These are phyloP conservation scores for Cinclus cinclus DNA, from an alignment of 2,113 vertebrate genomes.

Conservation along the genomic window DNA sequence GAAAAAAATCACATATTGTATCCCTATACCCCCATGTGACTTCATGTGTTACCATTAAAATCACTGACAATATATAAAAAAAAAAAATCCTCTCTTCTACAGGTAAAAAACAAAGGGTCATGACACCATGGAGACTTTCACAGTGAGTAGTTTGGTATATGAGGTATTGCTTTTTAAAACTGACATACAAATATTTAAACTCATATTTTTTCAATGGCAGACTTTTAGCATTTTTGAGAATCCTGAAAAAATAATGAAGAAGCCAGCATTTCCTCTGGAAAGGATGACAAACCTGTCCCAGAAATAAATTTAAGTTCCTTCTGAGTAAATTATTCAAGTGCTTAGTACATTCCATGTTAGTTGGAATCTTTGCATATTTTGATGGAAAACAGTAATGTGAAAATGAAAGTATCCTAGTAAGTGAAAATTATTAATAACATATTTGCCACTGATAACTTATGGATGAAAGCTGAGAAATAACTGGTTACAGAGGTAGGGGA, in stretches of 20 bases:
- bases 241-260: background rate
- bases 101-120: background rate
- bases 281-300: background rate
- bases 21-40: too few relatives aligned
- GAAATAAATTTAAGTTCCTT: slow-evolving; percentile 4
- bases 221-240: background rate
- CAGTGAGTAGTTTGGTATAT: background rate
- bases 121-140: background rate
- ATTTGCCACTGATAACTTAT: background rate
- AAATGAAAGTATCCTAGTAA: background rate
- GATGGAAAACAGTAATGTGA: background rate
- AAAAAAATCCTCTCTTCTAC: background rate
- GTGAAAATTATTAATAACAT: background rate
- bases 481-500: background rate
- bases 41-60: background rate
- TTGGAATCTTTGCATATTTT: background rate
- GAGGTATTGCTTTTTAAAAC: background rate
- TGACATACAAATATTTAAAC: background rate
- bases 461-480: background rate
- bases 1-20: background rate
- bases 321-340: background rate
- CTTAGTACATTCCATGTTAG: background rate
- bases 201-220: background rate
- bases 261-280: background rate
- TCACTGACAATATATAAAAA: background rate